Evolutionary conservation across 2,113 vertebrate genomes (phyloP).

Genomic region (Elephantulus edwardii): DNA sequence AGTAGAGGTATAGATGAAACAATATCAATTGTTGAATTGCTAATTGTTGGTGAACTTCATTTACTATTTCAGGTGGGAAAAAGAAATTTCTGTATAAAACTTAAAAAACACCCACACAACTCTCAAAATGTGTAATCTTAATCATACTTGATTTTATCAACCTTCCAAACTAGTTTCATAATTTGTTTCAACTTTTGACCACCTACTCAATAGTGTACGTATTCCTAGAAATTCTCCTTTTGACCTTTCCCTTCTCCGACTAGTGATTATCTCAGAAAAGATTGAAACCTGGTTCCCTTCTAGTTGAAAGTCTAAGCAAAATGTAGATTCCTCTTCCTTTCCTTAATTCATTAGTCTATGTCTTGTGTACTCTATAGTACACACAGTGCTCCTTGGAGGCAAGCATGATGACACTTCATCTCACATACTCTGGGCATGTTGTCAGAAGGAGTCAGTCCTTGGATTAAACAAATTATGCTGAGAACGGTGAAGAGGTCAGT

Average conservation of each 20-base stretch:
- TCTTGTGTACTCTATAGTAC: not conserved
- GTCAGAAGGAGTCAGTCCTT: no score
- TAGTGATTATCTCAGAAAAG: not conserved
- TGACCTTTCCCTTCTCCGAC: not conserved
- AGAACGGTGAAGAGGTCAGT: no score
- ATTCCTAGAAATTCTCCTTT: not conserved
- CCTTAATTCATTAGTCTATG: not conserved
- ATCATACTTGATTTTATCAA: not conserved
- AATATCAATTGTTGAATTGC: not conserved
- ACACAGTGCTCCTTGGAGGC: no score
- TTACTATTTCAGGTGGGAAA: not conserved
- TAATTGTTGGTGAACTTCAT: not conserved
- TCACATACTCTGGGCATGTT: no score
- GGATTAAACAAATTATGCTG: no score
- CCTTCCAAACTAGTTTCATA: not conserved
- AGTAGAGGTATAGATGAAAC: not conserved
- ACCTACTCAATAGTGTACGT: not conserved
- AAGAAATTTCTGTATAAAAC: not conserved
- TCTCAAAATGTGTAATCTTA: not conserved
- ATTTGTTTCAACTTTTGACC: not conserved
- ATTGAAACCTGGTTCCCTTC: not conserved
- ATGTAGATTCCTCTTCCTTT: not conserved
- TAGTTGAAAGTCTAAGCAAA: not conserved
- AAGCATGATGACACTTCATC: no score
- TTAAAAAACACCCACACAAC: not conserved